Percentiles rank a stretch among this genome's conserved stretches.
phyloP scores from a whole-genome alignment of 2,888 invertebrate genomes.

The Leucophora obtusa region DNA sequence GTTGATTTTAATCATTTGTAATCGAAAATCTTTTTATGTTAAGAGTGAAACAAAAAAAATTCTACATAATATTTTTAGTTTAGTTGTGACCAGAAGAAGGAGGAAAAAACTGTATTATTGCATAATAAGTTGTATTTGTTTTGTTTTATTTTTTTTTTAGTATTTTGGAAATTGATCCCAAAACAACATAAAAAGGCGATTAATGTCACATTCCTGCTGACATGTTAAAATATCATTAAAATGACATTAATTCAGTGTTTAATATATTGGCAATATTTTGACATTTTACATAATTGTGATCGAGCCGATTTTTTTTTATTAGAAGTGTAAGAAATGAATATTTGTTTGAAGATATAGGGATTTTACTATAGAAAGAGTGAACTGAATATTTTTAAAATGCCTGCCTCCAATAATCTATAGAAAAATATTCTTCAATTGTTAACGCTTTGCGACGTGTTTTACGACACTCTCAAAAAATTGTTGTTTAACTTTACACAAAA shows the following conservation, averaged over 20 bases:
- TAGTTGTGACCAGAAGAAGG: conserved; percentile 7
- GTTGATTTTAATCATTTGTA: conserved; percentile 64
- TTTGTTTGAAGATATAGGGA: too few relatives aligned
- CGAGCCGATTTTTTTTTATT: neutral
- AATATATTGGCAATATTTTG: conserved; percentile 65
- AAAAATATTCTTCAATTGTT: too few relatives aligned
- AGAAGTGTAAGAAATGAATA: neutral
- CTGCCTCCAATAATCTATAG: too few relatives aligned
- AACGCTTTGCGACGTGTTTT: too few relatives aligned
- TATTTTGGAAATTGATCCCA: conserved; percentile 41
- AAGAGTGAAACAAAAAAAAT: conserved; percentile 3
- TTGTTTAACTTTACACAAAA: too few relatives aligned
- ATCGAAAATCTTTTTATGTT: conserved; percentile 56
- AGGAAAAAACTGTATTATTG: conserved; percentile 34
- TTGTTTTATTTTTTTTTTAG: conserved; percentile 18
- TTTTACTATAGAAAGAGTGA: too few relatives aligned
- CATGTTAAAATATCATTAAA: conserved; percentile 69
- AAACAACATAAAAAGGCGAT: conserved; percentile 59
- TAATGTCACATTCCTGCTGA: conserved; percentile 69
- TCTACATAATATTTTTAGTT: conserved; percentile 24
- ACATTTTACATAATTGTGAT: conserved; percentile 65
- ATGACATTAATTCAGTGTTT: conserved; percentile 68
- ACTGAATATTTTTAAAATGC: too few relatives aligned
- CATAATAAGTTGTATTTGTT: conserved; percentile 36
- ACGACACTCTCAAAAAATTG: too few relatives aligned